Evolutionary conservation across 2,888 invertebrate genomes (phyloP).

Genomic region (Hypolimnas misippus): DNA sequence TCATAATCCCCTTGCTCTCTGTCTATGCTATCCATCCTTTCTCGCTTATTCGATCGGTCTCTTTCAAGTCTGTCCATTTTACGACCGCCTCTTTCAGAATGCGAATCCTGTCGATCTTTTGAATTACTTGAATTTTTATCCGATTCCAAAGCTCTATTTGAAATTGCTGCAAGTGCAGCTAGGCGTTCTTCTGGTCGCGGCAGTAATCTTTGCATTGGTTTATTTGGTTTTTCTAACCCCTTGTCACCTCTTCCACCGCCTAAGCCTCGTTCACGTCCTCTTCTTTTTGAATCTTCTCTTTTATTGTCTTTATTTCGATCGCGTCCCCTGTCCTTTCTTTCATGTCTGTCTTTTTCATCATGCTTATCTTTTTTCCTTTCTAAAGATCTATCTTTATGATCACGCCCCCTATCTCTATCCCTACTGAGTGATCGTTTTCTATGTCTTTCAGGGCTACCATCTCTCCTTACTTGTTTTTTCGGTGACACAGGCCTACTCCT

Average conservation of each 20-base stretch:
- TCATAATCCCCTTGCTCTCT: conserved; percentile 79
- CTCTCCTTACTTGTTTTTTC: conserved; percentile 72
- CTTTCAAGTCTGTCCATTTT: conserved; percentile 79
- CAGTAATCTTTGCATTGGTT: conserved; percentile 85
- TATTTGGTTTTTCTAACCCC: conserved; percentile 85
- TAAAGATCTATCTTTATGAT: conserved; percentile 75
- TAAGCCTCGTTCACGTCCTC: conserved; percentile 76
- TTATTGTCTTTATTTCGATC: conserved; percentile 83
- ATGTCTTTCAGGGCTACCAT: conserved; percentile 71
- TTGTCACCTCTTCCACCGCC: conserved; percentile 76
- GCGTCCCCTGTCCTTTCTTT: conserved; percentile 88
- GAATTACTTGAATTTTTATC: conserved; percentile 76
- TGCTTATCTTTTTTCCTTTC: conserved; percentile 81
- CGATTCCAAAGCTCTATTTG: conserved; percentile 72
- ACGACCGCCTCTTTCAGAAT: conserved; percentile 76
- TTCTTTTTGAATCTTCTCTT: conserved; percentile 80
- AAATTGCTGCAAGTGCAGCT: conserved; percentile 83
- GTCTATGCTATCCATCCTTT: conserved; percentile 75
- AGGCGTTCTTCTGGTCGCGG: conserved; percentile 87
- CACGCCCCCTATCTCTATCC: conserved; percentile 82
- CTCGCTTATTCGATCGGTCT: conserved; percentile 79
- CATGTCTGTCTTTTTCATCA: conserved; percentile 85
- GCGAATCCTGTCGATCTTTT: conserved; percentile 76
- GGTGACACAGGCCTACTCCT: conserved; percentile 79
- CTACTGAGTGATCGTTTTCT: conserved; percentile 71